phyloP scores from a whole-genome alignment of 2,888 invertebrate species.

The Stegana nigrithorax region DNA sequence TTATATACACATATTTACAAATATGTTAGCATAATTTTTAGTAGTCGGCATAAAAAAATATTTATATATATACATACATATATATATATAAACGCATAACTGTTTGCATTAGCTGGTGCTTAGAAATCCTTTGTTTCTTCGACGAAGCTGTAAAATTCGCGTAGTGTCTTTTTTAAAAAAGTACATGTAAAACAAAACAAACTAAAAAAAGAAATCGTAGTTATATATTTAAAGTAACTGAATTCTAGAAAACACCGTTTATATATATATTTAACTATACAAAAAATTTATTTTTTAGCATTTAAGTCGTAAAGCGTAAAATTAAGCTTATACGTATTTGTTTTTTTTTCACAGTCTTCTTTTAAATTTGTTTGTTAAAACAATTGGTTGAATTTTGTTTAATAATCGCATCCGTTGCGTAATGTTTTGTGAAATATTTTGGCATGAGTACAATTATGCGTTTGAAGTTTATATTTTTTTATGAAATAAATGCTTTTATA shows the following conservation, averaged over 20 bases:
- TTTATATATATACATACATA: neutral
- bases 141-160: slow-evolving; percentile 34
- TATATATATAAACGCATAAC: neutral
- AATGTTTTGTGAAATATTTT: too few relatives aligned
- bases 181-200: slow-evolving; percentile 1
- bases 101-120: too few relatives aligned
- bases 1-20: slow-evolving; percentile 9
- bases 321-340: slow-evolving; percentile 16
- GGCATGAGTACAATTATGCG: too few relatives aligned
- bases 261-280: neutral
- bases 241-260: neutral
- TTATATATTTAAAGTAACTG: too few relatives aligned
- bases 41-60: too few relatives aligned
- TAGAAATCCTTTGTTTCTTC: too few relatives aligned
- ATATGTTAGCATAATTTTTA: neutral
- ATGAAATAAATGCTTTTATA: too few relatives aligned
- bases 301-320: slow-evolving; percentile 1
- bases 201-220: too few relatives aligned
- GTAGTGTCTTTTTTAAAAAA: slow-evolving; percentile 45
- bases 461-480: too few relatives aligned
- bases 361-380: slow-evolving; percentile 6
- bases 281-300: neutral
- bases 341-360: slow-evolving; percentile 16
- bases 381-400: neutral
- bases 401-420: too few relatives aligned